phyloP scores from a whole-genome alignment of 2,113 vertebrate genomes.

The Shinisaurus crocodilurus region DNA sequence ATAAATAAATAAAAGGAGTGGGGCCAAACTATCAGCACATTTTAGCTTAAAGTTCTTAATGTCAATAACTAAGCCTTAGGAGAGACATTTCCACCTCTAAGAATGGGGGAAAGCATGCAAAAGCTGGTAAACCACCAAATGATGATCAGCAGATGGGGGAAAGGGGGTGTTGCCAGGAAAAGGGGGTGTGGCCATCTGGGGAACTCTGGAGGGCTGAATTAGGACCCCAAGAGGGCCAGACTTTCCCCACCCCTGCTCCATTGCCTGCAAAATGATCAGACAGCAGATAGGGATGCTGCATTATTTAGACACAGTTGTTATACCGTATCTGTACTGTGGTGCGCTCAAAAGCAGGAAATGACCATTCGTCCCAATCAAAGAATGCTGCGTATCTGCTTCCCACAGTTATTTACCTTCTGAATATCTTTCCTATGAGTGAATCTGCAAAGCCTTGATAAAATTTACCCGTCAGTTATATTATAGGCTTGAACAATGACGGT shows the following conservation, averaged over 20 bases:
- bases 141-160: too few relatives aligned
- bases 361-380: slow-evolving; percentile 31
- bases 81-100: too few relatives aligned
- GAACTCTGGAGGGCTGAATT: too few relatives aligned
- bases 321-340: slow-evolving; percentile 21
- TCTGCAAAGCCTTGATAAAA: slow-evolving; percentile 32
- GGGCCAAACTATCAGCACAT: too few relatives aligned
- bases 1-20: too few relatives aligned
- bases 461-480: slow-evolving; percentile 28
- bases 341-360: slow-evolving; percentile 20
- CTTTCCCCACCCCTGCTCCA: neutral
- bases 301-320: slow-evolving; percentile 11
- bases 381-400: slow-evolving; percentile 20
- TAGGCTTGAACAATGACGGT: slow-evolving; percentile 23
- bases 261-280: slow-evolving; percentile 28
- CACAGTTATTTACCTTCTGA: slow-evolving; percentile 26
- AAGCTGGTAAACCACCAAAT: too few relatives aligned
- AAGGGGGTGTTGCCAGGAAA: too few relatives aligned
- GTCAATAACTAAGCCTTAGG: too few relatives aligned
- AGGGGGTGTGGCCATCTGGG: too few relatives aligned
- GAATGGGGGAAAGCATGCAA: too few relatives aligned
- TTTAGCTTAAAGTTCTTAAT: too few relatives aligned
- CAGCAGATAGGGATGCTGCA: neutral
- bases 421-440: slow-evolving; percentile 37
- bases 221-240: too few relatives aligned